Percentiles rank a stretch among this genome's conserved stretches.
Evolutionary conservation across 2,888 invertebrate genomes (phyloP).

Genomic region (Tenthredo mesomela): DNA sequence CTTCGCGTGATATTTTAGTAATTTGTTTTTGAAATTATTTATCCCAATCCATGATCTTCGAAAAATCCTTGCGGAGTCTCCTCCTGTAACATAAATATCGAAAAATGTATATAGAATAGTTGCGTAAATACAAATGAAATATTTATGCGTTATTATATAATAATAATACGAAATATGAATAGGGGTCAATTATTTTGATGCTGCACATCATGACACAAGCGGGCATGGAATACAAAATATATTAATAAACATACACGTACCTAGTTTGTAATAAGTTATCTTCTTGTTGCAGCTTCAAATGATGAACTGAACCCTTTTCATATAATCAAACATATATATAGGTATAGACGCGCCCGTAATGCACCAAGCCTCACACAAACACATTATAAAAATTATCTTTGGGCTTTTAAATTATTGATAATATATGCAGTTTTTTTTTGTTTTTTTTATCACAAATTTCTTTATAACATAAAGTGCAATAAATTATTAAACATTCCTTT

Average conservation of each 20-base stretch:
- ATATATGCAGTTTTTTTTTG: background rate
- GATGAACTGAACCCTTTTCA: slow-evolving; percentile 76
- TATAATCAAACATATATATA: slow-evolving; percentile 64
- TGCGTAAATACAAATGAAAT: background rate
- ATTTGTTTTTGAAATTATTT: slow-evolving; percentile 71
- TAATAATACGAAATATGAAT: slow-evolving; percentile 68
- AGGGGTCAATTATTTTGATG: slow-evolving; percentile 76
- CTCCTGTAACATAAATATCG: slow-evolving; percentile 89
- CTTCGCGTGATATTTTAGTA: background rate
- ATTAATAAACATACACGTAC: slow-evolving; percentile 75
- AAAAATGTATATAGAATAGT: background rate
- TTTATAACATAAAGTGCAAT: slow-evolving; percentile 6
- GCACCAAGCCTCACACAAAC: slow-evolving; percentile 53
- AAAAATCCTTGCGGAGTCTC: slow-evolving; percentile 99
- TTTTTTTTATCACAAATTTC: slow-evolving; percentile 5
- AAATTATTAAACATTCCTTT: slow-evolving; percentile 33
- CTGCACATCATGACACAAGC: slow-evolving; percentile 65
- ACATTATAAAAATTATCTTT: background rate
- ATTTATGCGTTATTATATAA: slow-evolving; percentile 1
- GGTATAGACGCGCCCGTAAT: slow-evolving; percentile 47
- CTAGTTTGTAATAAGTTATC: slow-evolving; percentile 74
- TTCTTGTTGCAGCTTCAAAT: slow-evolving; percentile 77
- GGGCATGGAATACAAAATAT: slow-evolving; percentile 68
- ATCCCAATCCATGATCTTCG: slow-evolving; percentile 98
- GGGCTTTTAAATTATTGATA: background rate